phyloP scores from a whole-genome alignment of 2,113 vertebrate species.

The Gnathonemus longibarbis region DNA sequence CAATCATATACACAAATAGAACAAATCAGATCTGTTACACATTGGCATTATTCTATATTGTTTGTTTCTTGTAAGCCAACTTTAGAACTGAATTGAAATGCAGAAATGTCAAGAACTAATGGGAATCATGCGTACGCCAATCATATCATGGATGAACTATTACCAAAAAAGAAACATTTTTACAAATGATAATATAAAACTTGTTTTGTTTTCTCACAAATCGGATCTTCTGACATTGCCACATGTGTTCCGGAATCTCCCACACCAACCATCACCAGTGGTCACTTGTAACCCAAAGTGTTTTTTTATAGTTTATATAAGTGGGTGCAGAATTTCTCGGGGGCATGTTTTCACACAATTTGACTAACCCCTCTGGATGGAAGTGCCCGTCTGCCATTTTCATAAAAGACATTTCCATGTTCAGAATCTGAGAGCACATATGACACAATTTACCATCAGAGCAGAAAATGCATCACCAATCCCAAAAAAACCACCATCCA shows the following conservation, averaged over 20 bases:
- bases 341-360: background rate
- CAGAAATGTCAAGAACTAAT: background rate
- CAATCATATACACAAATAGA: background rate
- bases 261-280: background rate
- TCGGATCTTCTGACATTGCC: background rate
- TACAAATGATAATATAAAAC: background rate
- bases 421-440: background rate
- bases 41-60: background rate
- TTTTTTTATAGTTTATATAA: background rate
- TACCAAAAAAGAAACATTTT: background rate
- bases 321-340: background rate
- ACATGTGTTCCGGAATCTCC: background rate
- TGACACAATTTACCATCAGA: slow-evolving; percentile 28
- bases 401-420: background rate
- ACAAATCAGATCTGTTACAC: background rate
- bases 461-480: background rate
- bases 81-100: background rate
- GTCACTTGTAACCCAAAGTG: background rate
- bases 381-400: background rate
- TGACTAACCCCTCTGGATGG: background rate
- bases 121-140: background rate
- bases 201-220: background rate
- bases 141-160: background rate
- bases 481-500: background rate
- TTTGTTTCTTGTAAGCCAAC: background rate